These are phyloP conservation scores for Capreolus pygargus DNA, from an alignment of 2,113 vertebrate species.

Conservation along the genomic window DNA sequence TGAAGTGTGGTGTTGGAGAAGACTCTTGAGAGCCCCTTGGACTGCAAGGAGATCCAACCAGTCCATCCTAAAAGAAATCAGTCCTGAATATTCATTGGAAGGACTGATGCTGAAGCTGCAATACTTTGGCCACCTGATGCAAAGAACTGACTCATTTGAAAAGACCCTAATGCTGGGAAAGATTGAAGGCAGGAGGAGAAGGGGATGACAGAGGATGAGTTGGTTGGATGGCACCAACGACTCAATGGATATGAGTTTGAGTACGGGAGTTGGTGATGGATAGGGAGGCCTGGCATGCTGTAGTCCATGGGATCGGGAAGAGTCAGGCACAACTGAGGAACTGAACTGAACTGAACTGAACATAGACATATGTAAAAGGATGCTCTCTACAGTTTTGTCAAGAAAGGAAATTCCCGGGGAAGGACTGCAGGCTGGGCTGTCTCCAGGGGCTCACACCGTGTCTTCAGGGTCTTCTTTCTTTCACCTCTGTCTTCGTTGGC, in stretches of 20 bases:
- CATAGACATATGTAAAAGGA: fast-evolving
- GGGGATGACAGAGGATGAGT: background rate
- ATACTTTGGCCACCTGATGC: background rate
- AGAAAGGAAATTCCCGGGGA: background rate
- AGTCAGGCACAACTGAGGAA: background rate
- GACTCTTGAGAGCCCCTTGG: background rate
- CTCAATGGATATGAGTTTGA: background rate
- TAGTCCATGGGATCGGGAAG: background rate
- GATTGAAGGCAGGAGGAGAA: background rate
- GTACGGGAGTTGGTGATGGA: background rate
- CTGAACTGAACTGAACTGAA: background rate
- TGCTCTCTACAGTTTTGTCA: fast-evolving
- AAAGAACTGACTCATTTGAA: background rate
- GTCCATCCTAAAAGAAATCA: background rate
- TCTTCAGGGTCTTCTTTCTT: background rate
- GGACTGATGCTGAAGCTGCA: background rate
- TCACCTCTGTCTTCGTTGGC: background rate
- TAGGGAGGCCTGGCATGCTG: background rate
- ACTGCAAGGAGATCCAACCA: background rate
- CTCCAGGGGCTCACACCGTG: fast-evolving
- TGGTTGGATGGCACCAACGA: background rate
- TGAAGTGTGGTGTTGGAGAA: background rate
- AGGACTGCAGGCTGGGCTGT: background rate
- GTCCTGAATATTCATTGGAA: background rate
- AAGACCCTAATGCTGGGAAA: background rate